These are phyloP conservation scores for Nasonia longicornis DNA, from an alignment of 1,140 invertebrate species.

Conservation along the genomic window DNA sequence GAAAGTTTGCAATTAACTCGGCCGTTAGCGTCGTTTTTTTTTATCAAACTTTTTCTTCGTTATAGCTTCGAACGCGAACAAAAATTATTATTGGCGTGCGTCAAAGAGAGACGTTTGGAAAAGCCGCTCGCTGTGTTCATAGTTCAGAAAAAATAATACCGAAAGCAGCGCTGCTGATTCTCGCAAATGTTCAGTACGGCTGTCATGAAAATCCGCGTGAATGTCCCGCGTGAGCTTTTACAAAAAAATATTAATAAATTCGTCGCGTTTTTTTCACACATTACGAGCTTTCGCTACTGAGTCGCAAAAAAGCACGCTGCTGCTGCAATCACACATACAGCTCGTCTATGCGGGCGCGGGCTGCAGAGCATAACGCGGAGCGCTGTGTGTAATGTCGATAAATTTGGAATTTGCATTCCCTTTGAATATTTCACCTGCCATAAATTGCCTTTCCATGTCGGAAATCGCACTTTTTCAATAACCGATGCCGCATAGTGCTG, in stretches of 20 bases:
- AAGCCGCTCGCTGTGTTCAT: too few species aligned
- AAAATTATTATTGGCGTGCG: too few species aligned
- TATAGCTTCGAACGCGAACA: too few species aligned
- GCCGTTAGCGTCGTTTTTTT: neutral
- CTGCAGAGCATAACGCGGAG: neutral
- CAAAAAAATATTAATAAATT: conserved; percentile 22
- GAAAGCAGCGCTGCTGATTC: too few species aligned
- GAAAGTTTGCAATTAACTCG: neutral
- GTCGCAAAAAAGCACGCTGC: neutral
- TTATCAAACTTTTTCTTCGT: too few species aligned
- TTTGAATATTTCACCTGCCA: conserved; percentile 42
- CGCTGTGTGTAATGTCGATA: conserved; percentile 34
- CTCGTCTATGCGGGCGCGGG: neutral
- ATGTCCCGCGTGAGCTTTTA: neutral
- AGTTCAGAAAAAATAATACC: too few species aligned
- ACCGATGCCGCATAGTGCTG: conserved; percentile 8
- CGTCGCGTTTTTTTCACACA: conserved; percentile 20
- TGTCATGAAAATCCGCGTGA: too few species aligned
- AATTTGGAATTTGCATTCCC: conserved; percentile 43
- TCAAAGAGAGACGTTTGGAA: too few species aligned
- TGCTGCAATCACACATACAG: neutral
- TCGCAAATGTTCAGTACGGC: too few species aligned
- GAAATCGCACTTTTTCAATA: conserved; percentile 42
- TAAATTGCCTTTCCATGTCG: conserved; percentile 44
- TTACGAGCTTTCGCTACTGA: neutral